Evolutionary conservation across 2,888 invertebrate genomes (phyloP), one percentile per base, ranked within the genome.

Genomic region (Orthonevra nobilis): DNA sequence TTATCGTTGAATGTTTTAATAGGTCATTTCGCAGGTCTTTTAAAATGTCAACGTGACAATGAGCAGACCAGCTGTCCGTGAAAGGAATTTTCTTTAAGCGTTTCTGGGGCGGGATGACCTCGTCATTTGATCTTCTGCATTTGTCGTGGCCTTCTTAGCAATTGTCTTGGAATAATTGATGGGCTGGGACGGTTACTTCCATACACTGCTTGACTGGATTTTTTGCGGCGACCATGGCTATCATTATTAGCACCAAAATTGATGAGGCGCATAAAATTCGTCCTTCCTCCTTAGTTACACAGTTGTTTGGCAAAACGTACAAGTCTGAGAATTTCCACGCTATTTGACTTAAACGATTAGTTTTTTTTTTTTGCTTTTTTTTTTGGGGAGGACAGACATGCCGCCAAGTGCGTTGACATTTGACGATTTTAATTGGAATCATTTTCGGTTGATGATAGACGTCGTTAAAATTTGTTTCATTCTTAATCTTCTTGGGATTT

Each of bases 171-270:
- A 63, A 70, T 77, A 64, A 77, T 58, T 36, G 42, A 63, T 66
- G 72, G 58, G 10, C 40, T 34, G 30, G 70, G 32, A 32, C 58
- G 50, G 40, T 44, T 50, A 30, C 50, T 52, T 63, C 48, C 58
- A 70, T 63, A 50, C 56, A 50, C 28, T 56, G 63, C 34, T 44
- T 30, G 69, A 12, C 58, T 70, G 70, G 38, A 32, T 77, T 75
- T 77, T 63, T 64, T 70, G 70, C 64, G 36, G n/a, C n/a, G n/a
- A n/a, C 44, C 63, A 36, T 63, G 63, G 70, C 52, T 63, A 70
- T 58, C 58, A 58, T 58, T 70, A 77, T 77, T 77, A 77, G 63
- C 63, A 19, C 30, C 50, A 40, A 40, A 64, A 77, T 70, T 77
- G 58, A 77, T 64, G 63, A 50, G 63, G 36, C 63, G 50, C 63